Percentiles rank a stretch among this genome's conserved stretches.
Evolutionary conservation across 2,113 vertebrate species (phyloP).

Genomic region (Helogale parvula): DNA sequence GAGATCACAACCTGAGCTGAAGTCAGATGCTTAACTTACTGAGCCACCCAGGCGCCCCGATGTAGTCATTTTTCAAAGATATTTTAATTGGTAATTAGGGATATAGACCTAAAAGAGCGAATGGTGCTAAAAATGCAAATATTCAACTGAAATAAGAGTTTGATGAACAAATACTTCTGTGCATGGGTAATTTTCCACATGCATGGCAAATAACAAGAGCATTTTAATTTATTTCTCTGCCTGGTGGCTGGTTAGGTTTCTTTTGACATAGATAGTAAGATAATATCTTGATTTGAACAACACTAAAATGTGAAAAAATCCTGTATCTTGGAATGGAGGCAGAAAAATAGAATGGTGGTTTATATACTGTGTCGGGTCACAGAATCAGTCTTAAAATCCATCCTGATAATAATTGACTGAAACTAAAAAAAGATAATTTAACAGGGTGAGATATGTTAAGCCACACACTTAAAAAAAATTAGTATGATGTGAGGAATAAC

Average conservation of each 20-base stretch:
- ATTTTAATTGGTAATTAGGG: slow-evolving; percentile 6
- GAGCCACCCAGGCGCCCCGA: background rate
- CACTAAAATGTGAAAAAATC: slow-evolving; percentile 38
- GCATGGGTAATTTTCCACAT: background rate
- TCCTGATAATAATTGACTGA: background rate
- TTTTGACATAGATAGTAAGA: background rate
- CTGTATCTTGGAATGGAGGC: background rate
- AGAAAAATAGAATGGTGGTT: background rate
- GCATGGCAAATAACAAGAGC: background rate
- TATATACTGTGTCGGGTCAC: background rate
- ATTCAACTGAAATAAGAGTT: slow-evolving; percentile 15
- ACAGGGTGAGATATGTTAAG: background rate
- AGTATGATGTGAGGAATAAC: background rate
- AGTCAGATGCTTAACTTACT: no score
- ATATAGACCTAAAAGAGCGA: background rate
- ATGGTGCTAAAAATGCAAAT: background rate
- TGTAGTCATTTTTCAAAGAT: background rate
- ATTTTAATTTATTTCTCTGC: slow-evolving; percentile 49
- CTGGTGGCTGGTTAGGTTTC: background rate
- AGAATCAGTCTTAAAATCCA: background rate
- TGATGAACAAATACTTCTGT: background rate
- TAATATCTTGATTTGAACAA: background rate
- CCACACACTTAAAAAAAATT: slow-evolving; percentile 8
- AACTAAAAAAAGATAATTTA: background rate
- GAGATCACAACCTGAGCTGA: no score